phyloP scores from a whole-genome alignment of 2,888 invertebrate genomes.

The Ptychoptera albimana region DNA sequence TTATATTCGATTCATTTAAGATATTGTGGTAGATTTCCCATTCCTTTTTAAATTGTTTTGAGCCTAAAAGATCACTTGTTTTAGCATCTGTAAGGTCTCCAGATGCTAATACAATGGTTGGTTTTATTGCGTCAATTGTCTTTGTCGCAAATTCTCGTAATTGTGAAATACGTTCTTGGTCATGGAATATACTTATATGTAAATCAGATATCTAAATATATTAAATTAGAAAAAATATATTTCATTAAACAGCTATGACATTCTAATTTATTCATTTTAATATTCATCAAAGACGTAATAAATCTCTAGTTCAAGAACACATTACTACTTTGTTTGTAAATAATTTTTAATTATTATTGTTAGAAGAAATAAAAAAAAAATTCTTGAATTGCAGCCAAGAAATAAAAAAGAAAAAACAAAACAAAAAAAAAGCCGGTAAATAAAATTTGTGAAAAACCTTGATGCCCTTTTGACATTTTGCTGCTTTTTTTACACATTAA shows the following conservation, averaged over 20 bases:
- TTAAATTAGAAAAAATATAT: constrained; percentile 7
- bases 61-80: constrained; percentile 59
- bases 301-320: not conserved
- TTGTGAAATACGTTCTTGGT: constrained; percentile 54
- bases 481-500: too few species aligned
- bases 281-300: not conserved
- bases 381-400: too few species aligned
- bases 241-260: not conserved
- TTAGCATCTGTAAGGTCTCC: constrained; percentile 86
- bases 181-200: constrained; percentile 73
- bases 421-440: too few species aligned
- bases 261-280: constrained; percentile 1
- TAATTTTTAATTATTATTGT: not conserved
- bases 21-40: constrained; percentile 65
- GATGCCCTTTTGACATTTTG: too few species aligned
- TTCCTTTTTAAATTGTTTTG: constrained; percentile 63
- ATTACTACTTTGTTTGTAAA: constrained; percentile 1
- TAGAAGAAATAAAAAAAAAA: too few species aligned
- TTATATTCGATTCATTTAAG: constrained; percentile 47
- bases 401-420: too few species aligned
- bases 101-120: constrained; percentile 62
- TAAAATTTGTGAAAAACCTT: too few species aligned
- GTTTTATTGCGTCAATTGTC: constrained; percentile 56
- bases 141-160: constrained; percentile 63
- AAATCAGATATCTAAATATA: constrained; percentile 66